Evolutionary conservation across 2,797 vertebrate species (phyloP), one percentile per base, ranked within the genome.

Genomic region (Cirrhinus mrigala): DNA sequence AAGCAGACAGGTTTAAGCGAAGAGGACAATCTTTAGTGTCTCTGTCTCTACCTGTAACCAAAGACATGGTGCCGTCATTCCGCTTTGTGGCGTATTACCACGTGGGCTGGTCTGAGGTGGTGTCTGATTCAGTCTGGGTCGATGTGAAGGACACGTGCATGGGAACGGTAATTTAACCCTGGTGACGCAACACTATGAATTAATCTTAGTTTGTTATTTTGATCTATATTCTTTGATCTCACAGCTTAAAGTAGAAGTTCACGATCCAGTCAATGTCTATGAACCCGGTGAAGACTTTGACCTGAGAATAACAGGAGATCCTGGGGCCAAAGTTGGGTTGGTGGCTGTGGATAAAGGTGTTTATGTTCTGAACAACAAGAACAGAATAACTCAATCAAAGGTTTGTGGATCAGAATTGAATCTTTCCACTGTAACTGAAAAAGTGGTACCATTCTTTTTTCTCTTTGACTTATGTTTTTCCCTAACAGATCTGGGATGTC

Each of bases 271-370:
- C 16, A 81, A 60, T 0, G 15, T 87, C 0, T 91, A 92, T 0
- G 0, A 68, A 0, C 96, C 96, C 0, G 90, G 94, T 24, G 87
- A 88, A 0, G 27, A 54, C 22, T 94, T 94, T 85, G 66, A 58
- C 0, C 87, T 96, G 15, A 93, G 82, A 81, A 62, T 96, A 0
- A 94, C 94, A 88, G 96, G 95, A 0, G 92, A 97, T 87, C 81
- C 87, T 0, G 90, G 83, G 0, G 94, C 95, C 77, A 79, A 90
- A 0, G 95, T 96, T 16, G 95, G 94, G 0, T 90, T 97, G 52
- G 96, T 96, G 85, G 96, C 93, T 0, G 96, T 96, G 90, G 95
- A 97, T 92, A 97, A 96, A 79, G 95, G 89, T 0, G 94, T 96
- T 84, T 96, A 92, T 0, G 92, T 95, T 40, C 90, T 96, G 76